Base-by-base conservation (phyloP, 2,888 invertebrate species). In the Deilephila elpenor region DNA sequence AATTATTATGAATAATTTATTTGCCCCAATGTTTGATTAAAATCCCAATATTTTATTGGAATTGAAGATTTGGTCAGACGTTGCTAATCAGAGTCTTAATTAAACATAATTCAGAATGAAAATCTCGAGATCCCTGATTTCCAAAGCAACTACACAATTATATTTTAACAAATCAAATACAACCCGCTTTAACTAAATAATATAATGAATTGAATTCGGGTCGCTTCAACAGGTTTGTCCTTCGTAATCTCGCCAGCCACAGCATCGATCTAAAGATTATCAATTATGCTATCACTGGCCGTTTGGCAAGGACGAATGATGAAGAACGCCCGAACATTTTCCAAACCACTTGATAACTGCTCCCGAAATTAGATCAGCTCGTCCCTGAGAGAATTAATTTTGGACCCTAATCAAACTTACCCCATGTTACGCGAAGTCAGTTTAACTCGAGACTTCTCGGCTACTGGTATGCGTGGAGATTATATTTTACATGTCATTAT, bases 391-490 rank as follows among this genome's bases (percentile, higher is more conserved):
- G 84, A 89, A 88, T 89, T 89, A 90, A 88, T 88, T 88, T 89
- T 88, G 83, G 84, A 89, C 89, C 89, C 88, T 87, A 88, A 90
- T 91, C 90, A 91, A 90, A 91, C 84, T 90, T 89, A 80, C 82
- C 77, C 78, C 79, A 79, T 87, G 85, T 87, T 88, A 75, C 75
- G 74, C 75, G 72, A 83, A 87, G 85, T 83, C 84, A 80, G 82
- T 80, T 80, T 76, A 82, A 80, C 81, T 81, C 75, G 80, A 80
- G 75, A 76, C 78, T 77, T n/a, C 37, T 51, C 34, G 25, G 61
- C 34, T 73, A 62, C 20, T 64, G 62, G 53, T 44, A 56, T 56
- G 64, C 64, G 64, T 67, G 37, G 17, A 44, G 37, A 67, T 67
- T 25, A 14, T 51, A 19, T 44, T 11, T 67, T 11, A 62, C 53